A percentile compares a stretch with the other conserved stretches of the same genome.
These are phyloP conservation scores for Uloborus diversus DNA, from an alignment of 1,140 invertebrate genomes.

Conservation along the genomic window DNA sequence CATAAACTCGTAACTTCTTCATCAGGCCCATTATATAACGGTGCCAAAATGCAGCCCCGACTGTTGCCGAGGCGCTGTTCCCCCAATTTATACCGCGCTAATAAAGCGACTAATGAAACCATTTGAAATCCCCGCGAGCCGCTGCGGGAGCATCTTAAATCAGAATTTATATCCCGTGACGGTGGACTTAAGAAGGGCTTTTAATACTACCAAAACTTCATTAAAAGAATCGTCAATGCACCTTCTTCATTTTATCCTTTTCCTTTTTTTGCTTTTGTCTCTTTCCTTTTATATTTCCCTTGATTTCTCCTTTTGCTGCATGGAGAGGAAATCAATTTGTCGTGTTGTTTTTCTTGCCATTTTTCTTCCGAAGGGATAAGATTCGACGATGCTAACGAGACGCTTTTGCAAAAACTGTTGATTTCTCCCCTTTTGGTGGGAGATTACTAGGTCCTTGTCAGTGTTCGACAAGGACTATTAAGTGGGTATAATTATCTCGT, in stretches of 20 bases:
- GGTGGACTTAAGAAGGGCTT: constrained; percentile 52
- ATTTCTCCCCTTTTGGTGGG: background rate
- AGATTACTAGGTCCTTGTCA: background rate
- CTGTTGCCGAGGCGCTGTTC: constrained; percentile 47
- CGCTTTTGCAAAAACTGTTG: constrained; percentile 31
- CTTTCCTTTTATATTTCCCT: background rate
- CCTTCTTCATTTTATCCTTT: background rate
- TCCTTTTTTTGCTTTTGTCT: background rate
- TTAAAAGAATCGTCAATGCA: constrained; percentile 55
- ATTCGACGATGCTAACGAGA: constrained; percentile 6
- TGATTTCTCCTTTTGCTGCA: background rate
- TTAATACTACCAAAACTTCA: constrained; percentile 53
- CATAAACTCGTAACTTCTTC: constrained; percentile 54
- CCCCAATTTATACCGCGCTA: constrained; percentile 55
- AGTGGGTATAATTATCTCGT: background rate
- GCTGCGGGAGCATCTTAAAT: constrained; percentile 42
- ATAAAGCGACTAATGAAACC: constrained; percentile 56
- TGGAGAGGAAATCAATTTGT: constrained; percentile 15
- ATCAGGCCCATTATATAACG: constrained; percentile 53
- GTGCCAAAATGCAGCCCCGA: constrained; percentile 37
- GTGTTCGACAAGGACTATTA: constrained; percentile 14
- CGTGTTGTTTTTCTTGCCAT: constrained; percentile 7
- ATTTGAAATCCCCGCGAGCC: constrained; percentile 56
- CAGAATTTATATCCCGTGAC: constrained; percentile 56
- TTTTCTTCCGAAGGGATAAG: background rate